Base-by-base conservation (phyloP, 2,113 vertebrate genomes). In the Pica pica region DNA sequence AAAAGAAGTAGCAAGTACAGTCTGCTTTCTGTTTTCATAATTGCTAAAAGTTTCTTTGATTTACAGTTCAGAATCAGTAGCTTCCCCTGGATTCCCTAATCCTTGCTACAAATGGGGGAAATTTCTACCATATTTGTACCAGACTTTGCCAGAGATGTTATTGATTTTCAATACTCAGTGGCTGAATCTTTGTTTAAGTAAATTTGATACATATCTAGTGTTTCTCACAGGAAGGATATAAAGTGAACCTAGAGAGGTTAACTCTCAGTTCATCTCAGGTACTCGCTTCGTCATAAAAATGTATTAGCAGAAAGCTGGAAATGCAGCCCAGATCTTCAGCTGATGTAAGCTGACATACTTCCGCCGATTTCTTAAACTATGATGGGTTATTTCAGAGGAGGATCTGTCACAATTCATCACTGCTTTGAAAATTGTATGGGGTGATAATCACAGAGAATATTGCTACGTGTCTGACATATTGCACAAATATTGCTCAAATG, bases 371-470 rank as follows among this genome's bases (percentile, higher is more conserved):
- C 87, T 87, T 91, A 94, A 95, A 95, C 93, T 81, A 16, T 80
- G 79, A 65, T 60, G 90, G 77, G 63, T 97, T 97, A 84, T 94
- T 95, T 93, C 65, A 94, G 94, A 91, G 77, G 27, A 95, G 67
- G 55, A 96, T 87, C 95, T 95, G 78, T 95, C 92, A 96, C 80
- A 94, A 96, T 97, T 86, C 83, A 87, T 96, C 88, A 96, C n/a
- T 79, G 76, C 92, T 96, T 96, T 95, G 90, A 96, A 97, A 96
- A 95, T 94, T 96, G 90, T 96, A 94, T 87, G 80, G 90, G 85
- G 95, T 92, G 90, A 96, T 95, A 96, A 96, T 93, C 94, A 94
- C 92, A 87, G 80, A 90, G 83, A 96, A 94, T 95, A 95, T 97
- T 94, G 94, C 88, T 95, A 83, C 91, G 85, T 69, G 78, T 95